These are phyloP conservation scores for Parus major DNA, from an alignment of 2,113 vertebrate genomes.

Conservation along the genomic window DNA sequence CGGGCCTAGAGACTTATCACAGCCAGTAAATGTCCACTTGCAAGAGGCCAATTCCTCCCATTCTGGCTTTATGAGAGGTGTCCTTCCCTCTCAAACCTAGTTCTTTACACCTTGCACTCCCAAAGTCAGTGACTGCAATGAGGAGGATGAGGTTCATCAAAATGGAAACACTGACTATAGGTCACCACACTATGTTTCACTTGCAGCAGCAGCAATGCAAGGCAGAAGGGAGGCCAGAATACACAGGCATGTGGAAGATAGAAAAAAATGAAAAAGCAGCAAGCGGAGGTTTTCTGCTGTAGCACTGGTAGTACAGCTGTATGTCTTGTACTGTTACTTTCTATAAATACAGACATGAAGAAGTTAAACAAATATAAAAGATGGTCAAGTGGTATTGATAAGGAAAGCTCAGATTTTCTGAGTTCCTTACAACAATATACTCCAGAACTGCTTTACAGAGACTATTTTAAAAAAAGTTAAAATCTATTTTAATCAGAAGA, in stretches of 20 bases:
- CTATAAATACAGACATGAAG: neutral
- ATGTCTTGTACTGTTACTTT: neutral
- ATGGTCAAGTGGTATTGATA: neutral
- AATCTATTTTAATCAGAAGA: neutral
- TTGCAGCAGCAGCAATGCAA: neutral
- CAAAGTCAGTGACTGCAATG: neutral
- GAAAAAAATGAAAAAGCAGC: neutral
- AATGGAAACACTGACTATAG: neutral
- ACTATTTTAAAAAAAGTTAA: neutral
- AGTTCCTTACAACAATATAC: neutral
- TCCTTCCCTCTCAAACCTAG: neutral
- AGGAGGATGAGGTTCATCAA: neutral
- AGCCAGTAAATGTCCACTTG: neutral
- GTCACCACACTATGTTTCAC: neutral
- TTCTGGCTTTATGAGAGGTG: neutral
- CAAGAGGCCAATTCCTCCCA: neutral
- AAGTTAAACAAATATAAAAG: neutral
- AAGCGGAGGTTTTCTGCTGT: neutral
- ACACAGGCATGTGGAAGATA: neutral
- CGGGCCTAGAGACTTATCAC: neutral
- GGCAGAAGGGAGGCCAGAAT: neutral
- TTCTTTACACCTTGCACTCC: neutral
- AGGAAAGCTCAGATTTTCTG: neutral
- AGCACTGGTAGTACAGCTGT: neutral
- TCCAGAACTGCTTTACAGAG: neutral